Conservation (phyloP, 53 echinoderm and acorn worm species). For the Echinarachnius parma region DNA sequence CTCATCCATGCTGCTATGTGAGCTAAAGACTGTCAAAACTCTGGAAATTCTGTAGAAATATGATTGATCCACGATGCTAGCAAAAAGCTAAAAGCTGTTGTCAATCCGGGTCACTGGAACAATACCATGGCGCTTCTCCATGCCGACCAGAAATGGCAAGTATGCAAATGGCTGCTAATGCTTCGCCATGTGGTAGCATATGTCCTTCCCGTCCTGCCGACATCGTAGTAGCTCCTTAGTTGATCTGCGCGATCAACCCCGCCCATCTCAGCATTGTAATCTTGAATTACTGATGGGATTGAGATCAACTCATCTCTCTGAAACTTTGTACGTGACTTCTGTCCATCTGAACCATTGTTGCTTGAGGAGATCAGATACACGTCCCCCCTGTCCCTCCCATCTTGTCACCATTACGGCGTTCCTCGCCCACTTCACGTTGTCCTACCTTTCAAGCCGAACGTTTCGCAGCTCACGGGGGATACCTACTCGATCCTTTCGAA, state of each 20-base stretch:
- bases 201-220: constrained; percentile 18
- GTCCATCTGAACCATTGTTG: constrained; percentile 15
- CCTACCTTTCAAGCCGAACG: background rate
- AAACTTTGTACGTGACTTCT: constrained; percentile 4
- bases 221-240: constrained; percentile 15
- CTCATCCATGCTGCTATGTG: too few species aligned
- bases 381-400: constrained; percentile 28
- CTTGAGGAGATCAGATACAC: constrained; percentile 19
- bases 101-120: too few species aligned
- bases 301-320: constrained; percentile 21
- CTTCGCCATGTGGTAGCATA: too few species aligned
- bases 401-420: constrained; percentile 14
- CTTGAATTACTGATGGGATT: constrained; percentile 8
- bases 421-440: constrained; percentile 33
- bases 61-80: too few species aligned
- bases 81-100: too few species aligned
- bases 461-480: constrained; percentile 3
- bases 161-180: too few species aligned
- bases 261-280: constrained; percentile 33
- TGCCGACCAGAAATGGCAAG: too few species aligned
- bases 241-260: constrained; percentile 42
- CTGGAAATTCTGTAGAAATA: too few species aligned
- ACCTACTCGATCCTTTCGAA: constrained; percentile 7
- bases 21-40: too few species aligned
- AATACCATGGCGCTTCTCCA: too few species aligned